A percentile compares a stretch with the other conserved stretches of the same genome.
Evolutionary conservation across 2,797 vertebrate species (phyloP).

Genomic region (Hypotaenidia philippensis): DNA sequence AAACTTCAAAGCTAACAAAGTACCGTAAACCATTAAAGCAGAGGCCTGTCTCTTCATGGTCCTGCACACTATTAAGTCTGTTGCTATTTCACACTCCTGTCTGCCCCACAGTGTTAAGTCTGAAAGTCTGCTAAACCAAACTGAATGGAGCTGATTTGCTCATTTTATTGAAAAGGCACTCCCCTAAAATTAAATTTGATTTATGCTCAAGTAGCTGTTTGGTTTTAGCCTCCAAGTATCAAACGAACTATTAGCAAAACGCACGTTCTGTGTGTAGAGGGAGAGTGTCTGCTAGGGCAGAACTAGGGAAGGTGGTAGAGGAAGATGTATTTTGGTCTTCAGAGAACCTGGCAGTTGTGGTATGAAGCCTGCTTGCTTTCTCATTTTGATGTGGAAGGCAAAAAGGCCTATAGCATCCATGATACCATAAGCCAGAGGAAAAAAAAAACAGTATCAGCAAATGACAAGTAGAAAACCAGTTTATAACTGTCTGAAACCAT

Average conservation of each 20-base stretch:
- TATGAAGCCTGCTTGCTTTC: background rate
- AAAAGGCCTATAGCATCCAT: background rate
- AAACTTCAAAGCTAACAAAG: background rate
- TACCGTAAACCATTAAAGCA: background rate
- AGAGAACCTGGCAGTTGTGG: background rate
- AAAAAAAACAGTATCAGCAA: background rate
- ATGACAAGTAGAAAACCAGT: slow-evolving; percentile 7
- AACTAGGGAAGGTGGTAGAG: background rate
- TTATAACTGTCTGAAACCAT: background rate
- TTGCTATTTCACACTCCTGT: background rate
- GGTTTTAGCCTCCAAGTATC: background rate
- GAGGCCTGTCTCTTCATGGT: background rate
- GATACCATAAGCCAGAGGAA: background rate
- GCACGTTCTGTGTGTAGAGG: background rate
- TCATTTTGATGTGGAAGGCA: background rate
- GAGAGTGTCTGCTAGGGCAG: background rate
- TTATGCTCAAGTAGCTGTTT: background rate
- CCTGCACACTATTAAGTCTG: background rate
- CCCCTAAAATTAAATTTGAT: background rate
- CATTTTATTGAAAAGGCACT: background rate
- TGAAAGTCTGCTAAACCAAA: background rate
- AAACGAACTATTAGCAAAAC: fast-evolving
- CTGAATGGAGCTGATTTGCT: background rate
- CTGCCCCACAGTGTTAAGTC: background rate
- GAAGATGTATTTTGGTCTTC: background rate